Evolutionary conservation across 1,140 invertebrate genomes (phyloP).

Genomic region (Micrasema longulum): DNA sequence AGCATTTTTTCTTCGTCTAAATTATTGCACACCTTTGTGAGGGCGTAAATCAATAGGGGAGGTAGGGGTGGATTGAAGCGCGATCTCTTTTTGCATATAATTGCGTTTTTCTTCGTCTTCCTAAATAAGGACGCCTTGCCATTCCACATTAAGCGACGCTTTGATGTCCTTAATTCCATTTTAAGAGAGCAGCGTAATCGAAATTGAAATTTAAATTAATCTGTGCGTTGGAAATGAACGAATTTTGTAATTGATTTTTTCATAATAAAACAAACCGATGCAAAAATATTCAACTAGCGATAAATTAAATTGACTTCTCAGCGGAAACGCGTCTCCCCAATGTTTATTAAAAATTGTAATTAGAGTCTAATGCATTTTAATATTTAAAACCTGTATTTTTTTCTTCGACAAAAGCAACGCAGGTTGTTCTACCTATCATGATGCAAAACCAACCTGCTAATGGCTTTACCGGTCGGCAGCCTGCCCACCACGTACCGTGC

Average conservation of each 20-base stretch:
- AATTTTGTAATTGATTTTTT: constrained; percentile 38
- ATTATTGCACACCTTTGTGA: constrained; percentile 56
- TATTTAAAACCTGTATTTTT: no score
- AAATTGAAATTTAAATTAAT: constrained; percentile 45
- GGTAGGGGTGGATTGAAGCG: constrained; percentile 37
- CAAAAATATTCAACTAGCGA: constrained; percentile 25
- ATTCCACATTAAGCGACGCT: constrained; percentile 37
- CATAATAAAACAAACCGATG: constrained; percentile 11
- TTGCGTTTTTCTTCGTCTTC: constrained; percentile 52
- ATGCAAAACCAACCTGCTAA: no score
- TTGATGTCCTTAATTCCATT: constrained; percentile 49
- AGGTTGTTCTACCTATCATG: no score
- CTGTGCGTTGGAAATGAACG: constrained; percentile 20
- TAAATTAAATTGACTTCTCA: no score
- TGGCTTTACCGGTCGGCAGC: no score
- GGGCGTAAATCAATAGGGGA: constrained; percentile 55
- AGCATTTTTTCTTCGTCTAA: constrained; percentile 52
- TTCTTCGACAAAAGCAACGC: no score
- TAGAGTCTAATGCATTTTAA: no score
- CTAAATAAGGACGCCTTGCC: constrained; percentile 42
- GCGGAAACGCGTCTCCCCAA: no score
- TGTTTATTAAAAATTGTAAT: no score
- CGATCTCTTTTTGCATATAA: constrained; percentile 54
- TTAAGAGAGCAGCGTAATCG: constrained; percentile 37
- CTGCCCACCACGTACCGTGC: no score